These are phyloP conservation scores for Diplogasteroides magnus DNA, from an alignment of 1,140 invertebrate species.

Conservation along the genomic window DNA sequence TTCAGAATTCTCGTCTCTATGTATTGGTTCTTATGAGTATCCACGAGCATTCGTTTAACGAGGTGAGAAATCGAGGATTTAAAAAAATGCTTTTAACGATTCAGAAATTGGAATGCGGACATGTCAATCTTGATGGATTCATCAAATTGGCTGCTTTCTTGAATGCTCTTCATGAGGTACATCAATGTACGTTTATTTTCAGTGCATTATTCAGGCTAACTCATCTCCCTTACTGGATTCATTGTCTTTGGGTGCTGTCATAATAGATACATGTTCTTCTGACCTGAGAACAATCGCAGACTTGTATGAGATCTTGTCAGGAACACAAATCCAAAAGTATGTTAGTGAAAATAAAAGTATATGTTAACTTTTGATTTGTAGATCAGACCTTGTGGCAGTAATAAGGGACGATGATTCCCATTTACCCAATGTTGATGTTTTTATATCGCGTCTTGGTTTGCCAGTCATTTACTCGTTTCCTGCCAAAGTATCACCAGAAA, in stretches of 20 bases:
- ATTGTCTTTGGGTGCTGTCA: constrained; percentile 41
- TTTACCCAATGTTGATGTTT: constrained; percentile 41
- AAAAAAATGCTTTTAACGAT: background rate
- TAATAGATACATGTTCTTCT: constrained; percentile 43
- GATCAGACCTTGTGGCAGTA: constrained; percentile 40
- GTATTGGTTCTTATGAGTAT: constrained; percentile 40
- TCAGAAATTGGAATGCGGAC: constrained; percentile 45
- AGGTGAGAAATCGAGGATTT: constrained; percentile 15
- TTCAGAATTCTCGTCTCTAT: constrained; percentile 29
- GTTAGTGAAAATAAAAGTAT: background rate
- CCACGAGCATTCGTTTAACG: constrained; percentile 29
- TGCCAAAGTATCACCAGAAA: constrained; percentile 19
- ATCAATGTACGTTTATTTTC: background rate
- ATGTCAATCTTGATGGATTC: constrained; percentile 44
- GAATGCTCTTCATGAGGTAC: constrained; percentile 33
- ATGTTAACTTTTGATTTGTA: constrained; percentile 1
- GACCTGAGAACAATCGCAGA: constrained; percentile 43
- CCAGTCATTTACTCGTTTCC: constrained; percentile 43
- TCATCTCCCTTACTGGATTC: constrained; percentile 22
- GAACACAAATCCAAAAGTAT: constrained; percentile 46
- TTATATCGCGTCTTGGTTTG: constrained; percentile 32
- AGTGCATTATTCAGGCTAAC: background rate
- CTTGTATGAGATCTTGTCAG: constrained; percentile 45
- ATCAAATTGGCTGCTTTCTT: constrained; percentile 41
- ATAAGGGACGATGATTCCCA: constrained; percentile 38